Evolutionary conservation across 2,888 invertebrate genomes (phyloP), one percentile per base, ranked within the genome.

Genomic region (Drosophila ezoana): DNA sequence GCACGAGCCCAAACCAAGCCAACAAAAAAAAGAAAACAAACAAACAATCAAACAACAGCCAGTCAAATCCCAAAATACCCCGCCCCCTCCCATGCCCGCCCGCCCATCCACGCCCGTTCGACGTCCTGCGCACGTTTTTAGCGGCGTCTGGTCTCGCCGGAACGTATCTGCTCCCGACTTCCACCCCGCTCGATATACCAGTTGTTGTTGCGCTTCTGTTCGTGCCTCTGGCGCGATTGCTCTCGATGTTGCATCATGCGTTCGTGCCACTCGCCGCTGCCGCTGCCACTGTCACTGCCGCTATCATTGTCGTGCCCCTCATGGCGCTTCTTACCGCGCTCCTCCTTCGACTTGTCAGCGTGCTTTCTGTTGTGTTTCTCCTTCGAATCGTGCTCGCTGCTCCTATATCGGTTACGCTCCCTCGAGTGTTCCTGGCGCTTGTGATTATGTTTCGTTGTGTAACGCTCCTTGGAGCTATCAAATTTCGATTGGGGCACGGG

Each of bases 151-250:
- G 47, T 64, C 58, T 90, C 85, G 18, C 62, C 76, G 38, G 73
- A 79, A 18, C 92, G 90, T 44, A 76, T 84, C 54, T 91, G 82
- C 67, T 91, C 91, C 5, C 92, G 89, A 47, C 89, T 79, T 40
- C 77, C 70, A n/a, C 86, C 91, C 4, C 91, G 89, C 54, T 92
- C 90, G 3, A 91, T 89, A 48, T 78, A 91, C 92, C 92, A 92
- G 61, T 92, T 92, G 40, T 89, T 70, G 43, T 80, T 81, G 38
- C 79, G 83, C 33, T 86, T 83, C 53, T 84, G 84, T 3, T 90
- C 87, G 44, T 86, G 81, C 13, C 72, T 63, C 45, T 79, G 82
- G 5, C 91, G 89, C 3, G 76, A 53, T 13, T 87, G 66, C 51
- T 90, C 92, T 2, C 92, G 90, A 41, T 91, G 85, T 28, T 90